Evolutionary conservation across 1,140 invertebrate genomes (phyloP), one percentile per base, ranked within the genome.

Genomic region (Physella acuta): DNA sequence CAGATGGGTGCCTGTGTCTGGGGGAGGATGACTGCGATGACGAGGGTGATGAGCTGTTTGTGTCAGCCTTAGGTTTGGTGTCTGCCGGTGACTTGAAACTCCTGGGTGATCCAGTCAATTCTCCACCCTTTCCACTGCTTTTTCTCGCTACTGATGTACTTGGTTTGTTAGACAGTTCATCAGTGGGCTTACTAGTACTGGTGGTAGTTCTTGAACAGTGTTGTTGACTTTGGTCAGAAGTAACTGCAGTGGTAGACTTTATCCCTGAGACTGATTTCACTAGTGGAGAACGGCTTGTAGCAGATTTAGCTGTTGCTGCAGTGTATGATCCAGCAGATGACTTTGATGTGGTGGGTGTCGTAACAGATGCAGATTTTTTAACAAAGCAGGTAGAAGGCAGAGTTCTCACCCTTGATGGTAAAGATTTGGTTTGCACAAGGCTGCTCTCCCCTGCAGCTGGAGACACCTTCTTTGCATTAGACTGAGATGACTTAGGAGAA

Each of bases 11-110:
- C 24, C 59, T 3, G 37, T 61, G 59, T 24, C n/a, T 39, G 52
- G 62, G 31, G 33, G 62, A 64, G 30, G 61, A 63, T 63, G 26
- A 24, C 26, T 16, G 28, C 52, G 62, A 64, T 51, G 62, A 64
- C 11, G 34, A n/a, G 24, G 34, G 1, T 31, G 62, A 52, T 11
- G 60, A 37, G 16, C 17, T 39, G 5, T 31, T 31, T 8, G 56
- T 59, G n/a, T 61, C 59, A 5, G 36, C 0, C 16, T 1, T 14
- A 28, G 17, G 8, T 61, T 31, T 28, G 36, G n/a, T 30, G 2
- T 61, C 59, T 64, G 1, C 2, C 33, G 24, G n/a, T 3, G 28
- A 31, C 28, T 39, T 44, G 17, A n/a, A 20, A 34, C 1, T 24
- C 30, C 16, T 26, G n/a, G 39, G 14, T 64, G 62, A 26, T 31